Percentiles rank a stretch among this genome's conserved stretches.
These are phyloP conservation scores for Chromis chromis DNA, from an alignment of 2,797 vertebrate species.

Conservation along the genomic window DNA sequence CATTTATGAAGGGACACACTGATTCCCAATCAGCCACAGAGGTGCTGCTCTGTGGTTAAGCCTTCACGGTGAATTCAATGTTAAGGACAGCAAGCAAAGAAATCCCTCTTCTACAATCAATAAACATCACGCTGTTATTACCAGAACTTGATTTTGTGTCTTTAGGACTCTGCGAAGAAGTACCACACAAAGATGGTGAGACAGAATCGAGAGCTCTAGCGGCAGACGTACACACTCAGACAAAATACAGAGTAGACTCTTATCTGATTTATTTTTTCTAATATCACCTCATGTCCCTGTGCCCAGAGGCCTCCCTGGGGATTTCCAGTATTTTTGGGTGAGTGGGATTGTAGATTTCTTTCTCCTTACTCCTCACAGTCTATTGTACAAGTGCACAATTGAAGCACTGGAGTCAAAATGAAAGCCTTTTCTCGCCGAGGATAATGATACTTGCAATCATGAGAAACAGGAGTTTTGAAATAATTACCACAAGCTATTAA, in stretches of 20 bases:
- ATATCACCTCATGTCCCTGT: conserved; percentile 43
- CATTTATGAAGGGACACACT: conserved; percentile 9
- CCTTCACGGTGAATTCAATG: neutral
- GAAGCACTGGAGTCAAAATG: conserved; percentile 17
- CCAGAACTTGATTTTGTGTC: conserved; percentile 16
- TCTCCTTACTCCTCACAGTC: conserved; percentile 30
- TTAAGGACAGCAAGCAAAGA: neutral
- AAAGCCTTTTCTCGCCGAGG: conserved; percentile 21
- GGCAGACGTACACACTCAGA: conserved; percentile 21
- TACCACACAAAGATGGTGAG: conserved; percentile 19
- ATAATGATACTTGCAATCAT: conserved; percentile 34
- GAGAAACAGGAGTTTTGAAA: conserved; percentile 25
- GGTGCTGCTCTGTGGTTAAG: neutral
- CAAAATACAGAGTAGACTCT: conserved; percentile 36
- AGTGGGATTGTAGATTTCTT: conserved; percentile 48
- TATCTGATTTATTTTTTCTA: conserved; percentile 37
- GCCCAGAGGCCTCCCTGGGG: conserved; percentile 13
- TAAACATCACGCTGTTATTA: conserved; percentile 24
- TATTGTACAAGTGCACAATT: conserved; percentile 10
- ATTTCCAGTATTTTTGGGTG: conserved; percentile 40
- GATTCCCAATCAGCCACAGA: neutral
- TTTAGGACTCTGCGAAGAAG: conserved; percentile 9
- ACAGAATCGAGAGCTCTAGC: conserved; percentile 23
- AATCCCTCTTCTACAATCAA: conserved; percentile 39
- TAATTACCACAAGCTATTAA: conserved; percentile 26